Percentiles rank a stretch among this genome's conserved stretches.
These are phyloP conservation scores for Nettapus auritus DNA, from an alignment of 2,113 vertebrate genomes.

Conservation along the genomic window DNA sequence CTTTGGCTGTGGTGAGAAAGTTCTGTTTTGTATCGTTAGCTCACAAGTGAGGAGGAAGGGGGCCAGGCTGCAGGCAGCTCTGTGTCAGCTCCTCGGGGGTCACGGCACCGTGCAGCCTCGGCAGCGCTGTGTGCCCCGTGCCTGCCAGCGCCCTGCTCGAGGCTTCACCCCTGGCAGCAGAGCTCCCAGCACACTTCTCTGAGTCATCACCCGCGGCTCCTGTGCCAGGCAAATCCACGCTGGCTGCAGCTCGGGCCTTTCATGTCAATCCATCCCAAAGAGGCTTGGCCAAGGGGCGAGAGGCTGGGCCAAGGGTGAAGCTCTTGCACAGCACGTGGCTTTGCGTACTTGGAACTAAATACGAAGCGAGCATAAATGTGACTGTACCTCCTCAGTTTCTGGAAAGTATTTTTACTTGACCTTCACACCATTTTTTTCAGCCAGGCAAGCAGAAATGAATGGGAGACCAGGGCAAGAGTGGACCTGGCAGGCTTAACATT, in stretches of 20 bases:
- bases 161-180: neutral
- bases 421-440: slow-evolving; percentile 24
- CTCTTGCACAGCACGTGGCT: neutral
- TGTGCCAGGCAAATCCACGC: neutral
- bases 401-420: slow-evolving; percentile 44
- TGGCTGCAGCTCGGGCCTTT: neutral
- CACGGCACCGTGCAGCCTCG: neutral
- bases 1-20: neutral
- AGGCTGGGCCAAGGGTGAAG: slow-evolving; percentile 2
- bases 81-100: neutral
- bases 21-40: neutral
- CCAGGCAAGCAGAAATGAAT: slow-evolving; percentile 21
- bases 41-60: neutral
- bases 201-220: neutral
- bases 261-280: neutral
- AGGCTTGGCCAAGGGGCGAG: neutral
- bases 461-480: slow-evolving; percentile 1
- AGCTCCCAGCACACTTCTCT: neutral
- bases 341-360: slow-evolving; percentile 27
- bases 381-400: neutral
- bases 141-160: neutral
- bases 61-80: neutral
- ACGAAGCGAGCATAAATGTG: neutral
- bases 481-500: neutral
- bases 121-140: neutral